These are phyloP conservation scores for Manis pentadactyla DNA, from an alignment of 2,797 vertebrate genomes.

Conservation along the genomic window DNA sequence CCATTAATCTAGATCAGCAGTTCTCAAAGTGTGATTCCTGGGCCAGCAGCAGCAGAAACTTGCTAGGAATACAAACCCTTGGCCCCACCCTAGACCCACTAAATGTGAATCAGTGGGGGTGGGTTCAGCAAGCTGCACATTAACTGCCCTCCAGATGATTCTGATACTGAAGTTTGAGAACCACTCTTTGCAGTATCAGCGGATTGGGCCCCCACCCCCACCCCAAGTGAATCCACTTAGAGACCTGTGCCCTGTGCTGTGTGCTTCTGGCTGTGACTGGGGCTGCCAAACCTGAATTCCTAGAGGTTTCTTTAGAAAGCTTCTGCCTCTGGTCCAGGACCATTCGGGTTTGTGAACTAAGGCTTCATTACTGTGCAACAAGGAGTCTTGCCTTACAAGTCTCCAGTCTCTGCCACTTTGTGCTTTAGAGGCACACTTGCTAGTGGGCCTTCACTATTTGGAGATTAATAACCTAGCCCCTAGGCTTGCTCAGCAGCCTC, in stretches of 20 bases:
- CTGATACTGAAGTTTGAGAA: not conserved
- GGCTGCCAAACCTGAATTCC: not conserved
- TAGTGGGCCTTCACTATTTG: not conserved
- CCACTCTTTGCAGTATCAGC: not conserved
- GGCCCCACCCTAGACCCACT: not conserved
- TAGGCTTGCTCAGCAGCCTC: not conserved
- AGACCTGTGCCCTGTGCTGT: not conserved
- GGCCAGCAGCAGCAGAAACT: not conserved
- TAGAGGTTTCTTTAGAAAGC: not conserved
- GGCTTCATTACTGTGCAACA: not conserved
- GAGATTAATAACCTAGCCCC: constrained; percentile 8
- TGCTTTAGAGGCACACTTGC: not conserved
- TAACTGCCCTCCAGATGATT: not conserved
- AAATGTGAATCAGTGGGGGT: not conserved
- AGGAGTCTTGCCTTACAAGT: not conserved
- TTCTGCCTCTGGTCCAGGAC: not conserved
- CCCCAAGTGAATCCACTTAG: not conserved
- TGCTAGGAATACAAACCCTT: not conserved
- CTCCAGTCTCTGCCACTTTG: not conserved
- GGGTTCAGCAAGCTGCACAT: not conserved
- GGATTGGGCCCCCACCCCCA: not conserved
- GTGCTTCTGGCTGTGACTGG: not conserved
- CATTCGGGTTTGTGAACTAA: not conserved
- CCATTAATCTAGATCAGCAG: not conserved
- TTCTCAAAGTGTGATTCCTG: not conserved